phyloP scores from a whole-genome alignment of 1,140 invertebrate genomes.

The Caenorhabditis elegans region WBcel235 BX284603.4:3379501-3380000 shows the following conservation, averaged over 20 bases:
- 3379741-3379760: not conserved
- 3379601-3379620: too few relatives aligned
- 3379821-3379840: conserved; percentile 16
- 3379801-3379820: not conserved
- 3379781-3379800: conserved; percentile 6
- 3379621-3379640: too few relatives aligned
- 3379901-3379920: not conserved
- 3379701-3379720: too few relatives aligned
- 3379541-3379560: too few relatives aligned
- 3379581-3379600: too few relatives aligned
- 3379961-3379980: not conserved
- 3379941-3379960: not conserved
- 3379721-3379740: too few relatives aligned
- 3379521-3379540: too few relatives aligned
- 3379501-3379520: too few relatives aligned
- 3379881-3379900: not conserved
- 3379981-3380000: not conserved
- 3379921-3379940: conserved; percentile 12
- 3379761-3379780: not conserved
- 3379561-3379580: too few relatives aligned
- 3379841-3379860: not conserved
- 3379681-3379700: too few relatives aligned
- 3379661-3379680: too few relatives aligned
- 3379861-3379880: not conserved
- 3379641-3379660: too few relatives aligned